A percentile compares a stretch with the other conserved stretches of the same genome.
Evolutionary conservation across 2,797 vertebrate genomes (phyloP).

Genomic region (Hoplostethus mediterraneus): DNA sequence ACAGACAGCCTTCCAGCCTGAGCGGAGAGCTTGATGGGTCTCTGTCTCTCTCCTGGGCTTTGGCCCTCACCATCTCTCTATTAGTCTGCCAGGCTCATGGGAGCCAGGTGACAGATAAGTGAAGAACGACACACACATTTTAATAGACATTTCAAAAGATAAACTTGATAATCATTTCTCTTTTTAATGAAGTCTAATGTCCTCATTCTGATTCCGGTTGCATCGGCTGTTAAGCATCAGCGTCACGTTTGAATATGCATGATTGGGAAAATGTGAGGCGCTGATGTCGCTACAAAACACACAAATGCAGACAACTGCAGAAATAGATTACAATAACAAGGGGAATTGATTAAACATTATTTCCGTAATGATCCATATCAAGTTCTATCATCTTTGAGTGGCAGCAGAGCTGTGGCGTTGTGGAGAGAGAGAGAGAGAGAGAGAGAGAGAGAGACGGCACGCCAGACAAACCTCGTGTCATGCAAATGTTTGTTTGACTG

Average conservation of each 20-base stretch:
- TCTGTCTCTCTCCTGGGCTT: slow-evolving; percentile 82
- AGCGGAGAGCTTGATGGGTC: slow-evolving; percentile 77
- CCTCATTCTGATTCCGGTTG: slow-evolving; percentile 86
- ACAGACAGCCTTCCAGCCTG: slow-evolving; percentile 74
- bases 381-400: slow-evolving; percentile 81
- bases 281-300: slow-evolving; percentile 73
- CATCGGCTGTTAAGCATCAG: slow-evolving; percentile 83
- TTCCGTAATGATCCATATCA: slow-evolving; percentile 86
- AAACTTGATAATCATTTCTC: slow-evolving; percentile 89
- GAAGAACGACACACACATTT: slow-evolving; percentile 85
- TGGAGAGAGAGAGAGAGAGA: neutral
- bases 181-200: slow-evolving; percentile 89
- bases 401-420: slow-evolving; percentile 52
- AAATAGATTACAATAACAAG: slow-evolving; percentile 82
- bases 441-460: slow-evolving; percentile 6
- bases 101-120: slow-evolving; percentile 90
- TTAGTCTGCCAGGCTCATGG: slow-evolving; percentile 85
- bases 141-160: slow-evolving; percentile 91
- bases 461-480: slow-evolving; percentile 57
- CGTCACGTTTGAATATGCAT: slow-evolving; percentile 86
- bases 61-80: slow-evolving; percentile 86
- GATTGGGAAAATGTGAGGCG: slow-evolving; percentile 74
- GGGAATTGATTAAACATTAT: slow-evolving; percentile 86
- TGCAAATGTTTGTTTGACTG: slow-evolving; percentile 80
- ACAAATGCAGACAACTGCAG: slow-evolving; percentile 82